These are phyloP conservation scores for Mionectes olivaceus DNA, from an alignment of 2,797 vertebrate species.

Conservation along the genomic window DNA sequence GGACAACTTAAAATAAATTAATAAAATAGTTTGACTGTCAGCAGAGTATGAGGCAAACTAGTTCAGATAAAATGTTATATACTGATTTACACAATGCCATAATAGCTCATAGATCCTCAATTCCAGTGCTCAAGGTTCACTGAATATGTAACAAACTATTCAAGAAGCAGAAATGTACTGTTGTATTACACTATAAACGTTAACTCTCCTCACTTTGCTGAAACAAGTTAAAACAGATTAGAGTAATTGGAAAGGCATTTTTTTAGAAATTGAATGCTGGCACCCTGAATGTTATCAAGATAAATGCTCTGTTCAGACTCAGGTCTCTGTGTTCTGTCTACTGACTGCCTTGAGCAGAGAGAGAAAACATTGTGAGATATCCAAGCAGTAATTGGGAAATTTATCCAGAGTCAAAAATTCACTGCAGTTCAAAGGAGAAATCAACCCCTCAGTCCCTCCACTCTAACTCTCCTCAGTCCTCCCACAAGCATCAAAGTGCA, in stretches of 20 bases:
- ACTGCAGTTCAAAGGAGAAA: not conserved
- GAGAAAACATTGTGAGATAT: not conserved
- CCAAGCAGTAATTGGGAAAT: conserved; percentile 14
- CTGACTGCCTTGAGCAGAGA: not conserved
- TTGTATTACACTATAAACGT: not conserved
- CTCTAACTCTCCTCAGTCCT: not conserved
- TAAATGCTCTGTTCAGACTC: not conserved
- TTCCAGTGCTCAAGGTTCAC: not conserved
- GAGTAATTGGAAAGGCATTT: conserved; percentile 24
- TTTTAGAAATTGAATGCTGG: conserved; percentile 6
- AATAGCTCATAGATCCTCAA: not conserved
- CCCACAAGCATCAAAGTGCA: not conserved
- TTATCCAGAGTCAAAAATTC: conserved; percentile 12
- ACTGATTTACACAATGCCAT: not conserved
- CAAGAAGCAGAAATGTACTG: not conserved
- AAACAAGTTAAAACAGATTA: conserved; percentile 21
- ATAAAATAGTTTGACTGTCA: not conserved
- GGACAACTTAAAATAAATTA: not conserved
- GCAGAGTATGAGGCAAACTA: not conserved
- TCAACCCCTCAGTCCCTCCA: not conserved
- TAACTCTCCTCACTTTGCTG: not conserved
- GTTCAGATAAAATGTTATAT: not conserved
- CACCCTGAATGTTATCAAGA: not conserved
- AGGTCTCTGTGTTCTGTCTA: not conserved
- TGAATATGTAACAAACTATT: not conserved